phyloP scores from a whole-genome alignment of 2,113 vertebrate genomes.

The Heloderma charlesbogerti region DNA sequence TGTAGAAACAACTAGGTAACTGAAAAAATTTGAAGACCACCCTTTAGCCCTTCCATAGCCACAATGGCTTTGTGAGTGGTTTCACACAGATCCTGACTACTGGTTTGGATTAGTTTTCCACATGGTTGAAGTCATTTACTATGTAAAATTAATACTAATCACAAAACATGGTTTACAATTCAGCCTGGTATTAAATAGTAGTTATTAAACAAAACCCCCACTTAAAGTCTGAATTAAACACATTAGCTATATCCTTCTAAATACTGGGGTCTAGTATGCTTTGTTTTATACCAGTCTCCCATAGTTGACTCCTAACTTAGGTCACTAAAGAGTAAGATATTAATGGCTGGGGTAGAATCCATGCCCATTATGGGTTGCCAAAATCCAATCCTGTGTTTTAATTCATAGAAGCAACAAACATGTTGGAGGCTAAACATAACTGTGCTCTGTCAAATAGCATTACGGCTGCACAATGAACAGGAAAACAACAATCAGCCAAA shows the following conservation, averaged over 20 bases:
- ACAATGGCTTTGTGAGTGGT: not conserved
- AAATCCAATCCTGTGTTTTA: not conserved
- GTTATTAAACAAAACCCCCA: not conserved
- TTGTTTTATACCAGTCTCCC: not conserved
- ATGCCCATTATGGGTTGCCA: not conserved
- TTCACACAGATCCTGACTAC: not conserved
- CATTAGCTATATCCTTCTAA: not conserved
- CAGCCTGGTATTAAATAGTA: not conserved
- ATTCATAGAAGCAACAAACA: not conserved
- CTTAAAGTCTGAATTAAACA: not conserved
- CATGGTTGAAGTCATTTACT: not conserved
- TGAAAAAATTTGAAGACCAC: not conserved
- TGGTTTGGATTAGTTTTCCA: not conserved
- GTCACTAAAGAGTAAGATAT: not conserved
- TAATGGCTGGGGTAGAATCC: not conserved
- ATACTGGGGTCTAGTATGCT: not conserved
- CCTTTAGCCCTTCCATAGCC: not conserved
- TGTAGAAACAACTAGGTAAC: not conserved
- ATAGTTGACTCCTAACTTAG: not conserved
- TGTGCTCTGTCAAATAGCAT: not conserved
- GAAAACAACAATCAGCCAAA: not conserved
- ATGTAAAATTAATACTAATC: not conserved
- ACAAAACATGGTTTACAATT: not conserved
- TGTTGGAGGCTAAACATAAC: not conserved
- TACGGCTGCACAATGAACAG: not conserved